Evolutionary conservation across 2,797 vertebrate genomes (phyloP).

Genomic region (Lophotriccus pileatus): DNA sequence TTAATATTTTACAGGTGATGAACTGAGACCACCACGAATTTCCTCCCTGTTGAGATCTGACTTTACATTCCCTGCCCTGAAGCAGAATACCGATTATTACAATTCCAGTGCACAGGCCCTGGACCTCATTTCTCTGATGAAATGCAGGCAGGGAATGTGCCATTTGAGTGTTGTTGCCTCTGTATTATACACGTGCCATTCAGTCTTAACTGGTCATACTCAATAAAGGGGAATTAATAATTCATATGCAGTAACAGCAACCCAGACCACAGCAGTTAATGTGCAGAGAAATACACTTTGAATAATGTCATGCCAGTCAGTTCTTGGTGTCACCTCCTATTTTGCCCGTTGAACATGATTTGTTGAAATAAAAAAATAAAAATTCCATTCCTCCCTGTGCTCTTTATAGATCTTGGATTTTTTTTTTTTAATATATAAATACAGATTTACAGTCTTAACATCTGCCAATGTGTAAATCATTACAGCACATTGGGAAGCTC

Average conservation of each 20-base stretch:
- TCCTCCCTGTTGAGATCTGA: background rate
- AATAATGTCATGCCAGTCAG: background rate
- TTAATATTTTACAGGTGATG: background rate
- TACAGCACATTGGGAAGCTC: background rate
- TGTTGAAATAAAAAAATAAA: background rate
- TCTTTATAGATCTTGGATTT: background rate
- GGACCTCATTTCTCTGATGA: background rate
- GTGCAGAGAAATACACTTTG: background rate
- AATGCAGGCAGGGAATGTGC: background rate
- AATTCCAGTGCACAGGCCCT: background rate
- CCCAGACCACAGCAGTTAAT: background rate
- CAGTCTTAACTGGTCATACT: background rate
- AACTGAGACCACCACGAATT: background rate
- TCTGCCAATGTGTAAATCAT: background rate
- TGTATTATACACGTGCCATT: slow-evolving; percentile 20
- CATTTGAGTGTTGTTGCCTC: background rate
- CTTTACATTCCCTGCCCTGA: background rate
- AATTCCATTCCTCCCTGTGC: background rate
- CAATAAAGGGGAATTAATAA: slow-evolving; percentile 28
- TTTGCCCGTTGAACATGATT: background rate
- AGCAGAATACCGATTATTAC: background rate
- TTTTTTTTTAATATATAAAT: background rate
- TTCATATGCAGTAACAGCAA: background rate
- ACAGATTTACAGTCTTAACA: background rate
- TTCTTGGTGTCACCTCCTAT: background rate